phyloP scores from a whole-genome alignment of 2,113 vertebrate species.

The Madoqua kirkii region DNA sequence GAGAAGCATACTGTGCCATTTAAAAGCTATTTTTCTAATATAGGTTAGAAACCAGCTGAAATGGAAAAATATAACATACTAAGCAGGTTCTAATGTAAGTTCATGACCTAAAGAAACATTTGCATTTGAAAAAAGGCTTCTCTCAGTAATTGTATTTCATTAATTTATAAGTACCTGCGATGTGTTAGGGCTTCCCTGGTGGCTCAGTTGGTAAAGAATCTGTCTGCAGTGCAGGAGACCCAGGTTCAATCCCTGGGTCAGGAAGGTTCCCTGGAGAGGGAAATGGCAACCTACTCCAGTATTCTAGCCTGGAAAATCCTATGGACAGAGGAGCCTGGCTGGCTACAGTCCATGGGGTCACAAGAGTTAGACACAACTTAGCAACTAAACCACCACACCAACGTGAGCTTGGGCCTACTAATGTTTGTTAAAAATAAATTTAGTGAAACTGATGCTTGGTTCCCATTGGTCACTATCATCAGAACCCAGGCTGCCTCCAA shows the following conservation, averaged over 20 bases:
- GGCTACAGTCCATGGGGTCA: neutral
- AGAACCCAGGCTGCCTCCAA: neutral
- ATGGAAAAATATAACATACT: neutral
- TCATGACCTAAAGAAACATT: neutral
- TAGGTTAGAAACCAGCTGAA: neutral
- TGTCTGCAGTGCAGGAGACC: neutral
- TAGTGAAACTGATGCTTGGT: neutral
- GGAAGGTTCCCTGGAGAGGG: neutral
- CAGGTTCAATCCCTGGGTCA: neutral
- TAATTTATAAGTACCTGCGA: conserved; percentile 28
- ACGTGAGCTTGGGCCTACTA: conserved; percentile 26
- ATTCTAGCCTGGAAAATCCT: neutral
- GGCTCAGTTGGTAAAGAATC: neutral
- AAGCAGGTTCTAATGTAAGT: neutral
- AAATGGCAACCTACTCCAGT: neutral
- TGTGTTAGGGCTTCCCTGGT: neutral
- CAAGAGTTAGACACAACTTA: neutral
- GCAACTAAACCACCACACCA: neutral
- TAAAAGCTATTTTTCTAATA: neutral
- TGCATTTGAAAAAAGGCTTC: conserved; percentile 50
- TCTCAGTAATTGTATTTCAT: conserved; percentile 18
- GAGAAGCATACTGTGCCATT: neutral
- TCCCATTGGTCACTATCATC: neutral
- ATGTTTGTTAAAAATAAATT: conserved; percentile 49
- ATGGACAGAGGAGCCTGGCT: neutral